Conservation (phyloP, 64 coral and sea anemone species). For the Montipora cactus region DNA sequence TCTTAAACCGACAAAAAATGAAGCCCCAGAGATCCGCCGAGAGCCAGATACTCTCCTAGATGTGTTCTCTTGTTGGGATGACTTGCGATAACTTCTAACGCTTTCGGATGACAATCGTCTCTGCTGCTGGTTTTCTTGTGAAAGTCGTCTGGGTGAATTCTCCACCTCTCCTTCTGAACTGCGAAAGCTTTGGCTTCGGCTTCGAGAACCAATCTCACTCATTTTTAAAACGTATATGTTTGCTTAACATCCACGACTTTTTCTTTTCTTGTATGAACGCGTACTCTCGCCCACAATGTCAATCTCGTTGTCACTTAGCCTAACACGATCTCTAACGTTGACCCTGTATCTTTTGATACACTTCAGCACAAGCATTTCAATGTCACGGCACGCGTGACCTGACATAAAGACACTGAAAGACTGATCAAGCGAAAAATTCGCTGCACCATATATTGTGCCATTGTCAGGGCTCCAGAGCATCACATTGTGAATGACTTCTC, state of each 20-base stretch:
- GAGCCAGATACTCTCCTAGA: neutral
- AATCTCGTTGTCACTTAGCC: neutral
- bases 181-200: neutral
- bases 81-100: neutral
- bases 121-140: neutral
- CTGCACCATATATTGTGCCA: too few relatives aligned
- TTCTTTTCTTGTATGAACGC: neutral
- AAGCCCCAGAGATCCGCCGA: constrained; percentile 12
- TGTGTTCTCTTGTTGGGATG: neutral
- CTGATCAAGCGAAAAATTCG: neutral
- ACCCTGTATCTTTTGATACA: neutral
- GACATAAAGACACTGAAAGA: neutral
- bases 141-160: neutral
- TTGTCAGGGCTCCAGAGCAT: too few relatives aligned
- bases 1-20: constrained; percentile 3
- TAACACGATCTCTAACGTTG: neutral
- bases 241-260: neutral
- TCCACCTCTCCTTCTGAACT: neutral
- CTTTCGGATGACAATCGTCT: constrained; percentile 1
- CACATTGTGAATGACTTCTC: too few relatives aligned
- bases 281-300: neutral
- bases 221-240: neutral
- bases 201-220: neutral
- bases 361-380: neutral
- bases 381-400: neutral